A percentile compares a stretch with the other conserved stretches of the same genome.
Evolutionary conservation across 2,113 vertebrate species (phyloP).

Genomic region (Macrotis lagotis): DNA sequence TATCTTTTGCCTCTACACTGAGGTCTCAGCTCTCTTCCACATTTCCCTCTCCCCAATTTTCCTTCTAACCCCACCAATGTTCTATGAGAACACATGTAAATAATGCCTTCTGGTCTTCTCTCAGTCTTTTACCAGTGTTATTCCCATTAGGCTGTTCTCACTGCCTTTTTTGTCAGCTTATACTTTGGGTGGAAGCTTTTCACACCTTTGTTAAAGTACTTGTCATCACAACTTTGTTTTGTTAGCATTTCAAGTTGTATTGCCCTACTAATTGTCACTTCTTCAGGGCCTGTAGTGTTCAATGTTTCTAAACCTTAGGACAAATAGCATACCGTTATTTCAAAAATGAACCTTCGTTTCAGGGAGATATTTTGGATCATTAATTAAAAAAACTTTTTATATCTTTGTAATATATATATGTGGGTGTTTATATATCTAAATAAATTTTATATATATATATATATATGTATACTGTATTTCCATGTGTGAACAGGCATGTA

Average conservation of each 20-base stretch:
- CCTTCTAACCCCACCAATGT: not conserved
- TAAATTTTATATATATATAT: not conserved
- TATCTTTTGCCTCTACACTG: not conserved
- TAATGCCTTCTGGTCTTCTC: not conserved
- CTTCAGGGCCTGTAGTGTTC: not conserved
- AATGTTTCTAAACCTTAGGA: not conserved
- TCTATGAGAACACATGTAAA: not conserved
- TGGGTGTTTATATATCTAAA: not conserved
- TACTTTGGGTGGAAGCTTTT: conserved; percentile 46
- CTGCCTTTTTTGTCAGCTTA: conserved; percentile 54
- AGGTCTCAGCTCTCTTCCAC: not conserved
- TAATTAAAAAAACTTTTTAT: not conserved
- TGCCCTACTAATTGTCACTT: not conserved
- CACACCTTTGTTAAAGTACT: conserved; percentile 66
- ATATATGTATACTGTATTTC: no score
- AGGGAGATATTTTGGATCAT: not conserved
- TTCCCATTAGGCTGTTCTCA: conserved; percentile 7
- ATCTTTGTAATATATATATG: not conserved
- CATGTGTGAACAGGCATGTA: no score
- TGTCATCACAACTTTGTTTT: conserved; percentile 75
- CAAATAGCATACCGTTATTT: not conserved
- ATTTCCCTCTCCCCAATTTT: not conserved
- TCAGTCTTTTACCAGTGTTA: not conserved
- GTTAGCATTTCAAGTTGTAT: conserved; percentile 51
- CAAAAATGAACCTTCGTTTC: not conserved